Conservation (phyloP, 30 jellyfish, hydroid and myxozoan species). For the Clytia hemisphaerica region DNA sequence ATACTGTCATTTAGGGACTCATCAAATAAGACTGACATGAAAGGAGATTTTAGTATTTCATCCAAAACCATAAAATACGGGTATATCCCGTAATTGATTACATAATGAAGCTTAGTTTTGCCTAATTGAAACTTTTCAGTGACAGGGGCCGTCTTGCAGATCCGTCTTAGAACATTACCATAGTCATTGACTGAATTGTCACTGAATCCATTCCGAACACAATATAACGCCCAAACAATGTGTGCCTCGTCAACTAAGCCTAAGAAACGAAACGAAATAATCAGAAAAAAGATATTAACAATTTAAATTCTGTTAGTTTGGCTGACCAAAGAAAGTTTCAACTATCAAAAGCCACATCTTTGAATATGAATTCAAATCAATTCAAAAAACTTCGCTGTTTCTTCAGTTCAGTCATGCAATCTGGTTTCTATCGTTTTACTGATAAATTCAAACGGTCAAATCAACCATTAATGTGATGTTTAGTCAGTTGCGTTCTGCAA, state of each 20-base stretch:
- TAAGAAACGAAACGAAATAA: not conserved
- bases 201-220: not conserved
- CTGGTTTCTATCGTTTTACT: too few species aligned
- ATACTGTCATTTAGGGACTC: not conserved
- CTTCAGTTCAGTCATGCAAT: too few species aligned
- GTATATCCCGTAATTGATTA: not conserved
- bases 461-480: too few species aligned
- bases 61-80: not conserved
- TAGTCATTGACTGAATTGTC: not conserved
- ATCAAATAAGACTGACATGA: not conserved
- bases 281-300: too few species aligned
- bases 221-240: slow-evolving; percentile 5
- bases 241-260: slow-evolving; percentile 11
- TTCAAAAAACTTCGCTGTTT: too few species aligned
- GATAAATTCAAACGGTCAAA: too few species aligned
- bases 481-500: too few species aligned
- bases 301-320: too few species aligned
- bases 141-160: not conserved
- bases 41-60: not conserved
- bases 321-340: too few species aligned
- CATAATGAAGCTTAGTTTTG: not conserved
- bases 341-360: too few species aligned
- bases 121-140: not conserved
- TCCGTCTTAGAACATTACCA: not conserved
- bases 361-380: too few species aligned